Evolutionary conservation across 2,888 invertebrate genomes (phyloP).

Genomic region (Eledona agricola): DNA sequence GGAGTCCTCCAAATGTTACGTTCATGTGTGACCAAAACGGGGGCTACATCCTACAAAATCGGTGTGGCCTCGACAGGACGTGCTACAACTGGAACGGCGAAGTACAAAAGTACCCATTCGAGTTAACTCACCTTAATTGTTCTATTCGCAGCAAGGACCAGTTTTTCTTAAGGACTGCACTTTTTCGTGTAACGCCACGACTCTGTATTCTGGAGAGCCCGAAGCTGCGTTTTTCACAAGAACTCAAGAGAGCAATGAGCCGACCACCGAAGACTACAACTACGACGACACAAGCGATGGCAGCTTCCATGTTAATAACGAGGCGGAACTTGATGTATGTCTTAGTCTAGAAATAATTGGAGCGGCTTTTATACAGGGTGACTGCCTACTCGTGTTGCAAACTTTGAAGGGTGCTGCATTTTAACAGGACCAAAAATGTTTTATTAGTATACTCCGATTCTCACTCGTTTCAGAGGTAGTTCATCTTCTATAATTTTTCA

Average conservation of each 20-base stretch:
- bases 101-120: too few species aligned
- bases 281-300: slow-evolving; percentile 29
- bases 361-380: too few species aligned
- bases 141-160: slow-evolving; percentile 66
- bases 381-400: too few species aligned
- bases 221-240: slow-evolving; percentile 13
- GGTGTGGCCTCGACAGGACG: slow-evolving; percentile 72
- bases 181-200: slow-evolving; percentile 68
- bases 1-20: slow-evolving; percentile 72
- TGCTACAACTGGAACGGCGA: slow-evolving; percentile 71
- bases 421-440: too few species aligned
- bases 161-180: slow-evolving; percentile 74
- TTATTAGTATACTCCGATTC: too few species aligned
- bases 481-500: too few species aligned
- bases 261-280: slow-evolving; percentile 26
- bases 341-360: too few species aligned
- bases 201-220: slow-evolving; percentile 44
- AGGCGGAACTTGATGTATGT: slow-evolving; percentile 33
- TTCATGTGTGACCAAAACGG: slow-evolving; percentile 78
- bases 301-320: slow-evolving; percentile 12
- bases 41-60: slow-evolving; percentile 77
- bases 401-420: too few species aligned
- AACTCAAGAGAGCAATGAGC: slow-evolving; percentile 10
- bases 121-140: not conserved
- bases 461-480: too few species aligned